Percentiles rank a stretch among this genome's conserved stretches.
These are phyloP conservation scores for Saturnia pavonia DNA, from an alignment of 2,888 invertebrate species.

Conservation along the genomic window DNA sequence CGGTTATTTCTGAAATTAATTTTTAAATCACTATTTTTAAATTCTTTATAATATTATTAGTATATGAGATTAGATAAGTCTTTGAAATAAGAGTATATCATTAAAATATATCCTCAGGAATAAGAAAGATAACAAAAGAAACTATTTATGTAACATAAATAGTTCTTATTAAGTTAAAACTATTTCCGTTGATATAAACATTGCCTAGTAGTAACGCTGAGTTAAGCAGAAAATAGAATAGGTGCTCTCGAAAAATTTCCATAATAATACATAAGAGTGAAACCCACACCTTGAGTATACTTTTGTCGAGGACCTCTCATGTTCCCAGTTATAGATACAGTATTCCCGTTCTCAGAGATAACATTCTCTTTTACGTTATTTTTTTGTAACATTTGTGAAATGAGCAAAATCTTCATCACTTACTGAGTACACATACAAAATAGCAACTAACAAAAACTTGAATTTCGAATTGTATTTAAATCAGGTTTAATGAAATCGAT, in stretches of 20 bases:
- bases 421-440: too few relatives aligned
- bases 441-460: too few relatives aligned
- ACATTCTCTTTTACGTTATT: background rate
- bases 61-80: too few relatives aligned
- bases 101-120: background rate
- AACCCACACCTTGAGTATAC: constrained; percentile 17
- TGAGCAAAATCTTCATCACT: background rate
- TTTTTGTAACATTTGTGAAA: background rate
- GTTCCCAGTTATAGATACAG: constrained; percentile 5
- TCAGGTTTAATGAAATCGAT: too few relatives aligned
- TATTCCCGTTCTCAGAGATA: background rate
- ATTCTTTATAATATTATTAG: too few relatives aligned
- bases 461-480: too few relatives aligned
- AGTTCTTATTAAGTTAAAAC: background rate
- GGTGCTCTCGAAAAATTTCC: constrained; percentile 17
- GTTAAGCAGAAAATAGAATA: constrained; percentile 13
- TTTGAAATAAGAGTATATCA: background rate
- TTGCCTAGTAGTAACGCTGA: background rate
- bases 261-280: constrained; percentile 17
- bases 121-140: background rate
- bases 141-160: background rate
- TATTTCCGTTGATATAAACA: background rate
- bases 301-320: constrained; percentile 1
- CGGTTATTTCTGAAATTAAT: too few relatives aligned
- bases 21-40: too few relatives aligned